phyloP scores from a whole-genome alignment of 1,140 invertebrate genomes.

The Yoshiicerus persimilis region DNA sequence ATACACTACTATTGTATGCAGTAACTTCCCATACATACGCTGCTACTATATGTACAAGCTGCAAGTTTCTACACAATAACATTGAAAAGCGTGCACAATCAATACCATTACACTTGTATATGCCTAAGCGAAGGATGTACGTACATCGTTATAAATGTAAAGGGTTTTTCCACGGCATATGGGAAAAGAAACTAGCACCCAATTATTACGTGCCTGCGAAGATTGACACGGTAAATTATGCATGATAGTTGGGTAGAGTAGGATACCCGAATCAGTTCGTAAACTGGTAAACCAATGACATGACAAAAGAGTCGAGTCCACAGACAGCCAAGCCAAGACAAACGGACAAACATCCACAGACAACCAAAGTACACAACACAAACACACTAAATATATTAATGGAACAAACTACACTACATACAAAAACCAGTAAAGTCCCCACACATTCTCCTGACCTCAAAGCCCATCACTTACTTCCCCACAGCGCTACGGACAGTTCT shows the following conservation, averaged over 20 bases:
- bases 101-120: background rate
- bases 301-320: background rate
- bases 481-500: background rate
- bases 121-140: too few species aligned
- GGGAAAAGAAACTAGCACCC: background rate
- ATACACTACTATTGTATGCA: too few species aligned
- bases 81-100: too few species aligned
- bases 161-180: background rate
- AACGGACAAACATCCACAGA: background rate
- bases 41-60: too few species aligned
- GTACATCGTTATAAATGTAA: background rate
- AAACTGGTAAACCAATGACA: background rate
- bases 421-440: background rate
- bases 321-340: background rate
- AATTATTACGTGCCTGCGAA: background rate
- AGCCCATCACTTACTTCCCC: background rate
- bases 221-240: constrained; percentile 3
- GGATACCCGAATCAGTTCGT: background rate
- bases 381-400: background rate
- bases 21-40: too few species aligned
- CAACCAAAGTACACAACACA: background rate
- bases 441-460: background rate
- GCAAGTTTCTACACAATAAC: too few species aligned
- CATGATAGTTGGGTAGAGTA: background rate
- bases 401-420: background rate